phyloP scores from a whole-genome alignment of 2,797 vertebrate species.

The Chiroxiphia lanceolata region DNA sequence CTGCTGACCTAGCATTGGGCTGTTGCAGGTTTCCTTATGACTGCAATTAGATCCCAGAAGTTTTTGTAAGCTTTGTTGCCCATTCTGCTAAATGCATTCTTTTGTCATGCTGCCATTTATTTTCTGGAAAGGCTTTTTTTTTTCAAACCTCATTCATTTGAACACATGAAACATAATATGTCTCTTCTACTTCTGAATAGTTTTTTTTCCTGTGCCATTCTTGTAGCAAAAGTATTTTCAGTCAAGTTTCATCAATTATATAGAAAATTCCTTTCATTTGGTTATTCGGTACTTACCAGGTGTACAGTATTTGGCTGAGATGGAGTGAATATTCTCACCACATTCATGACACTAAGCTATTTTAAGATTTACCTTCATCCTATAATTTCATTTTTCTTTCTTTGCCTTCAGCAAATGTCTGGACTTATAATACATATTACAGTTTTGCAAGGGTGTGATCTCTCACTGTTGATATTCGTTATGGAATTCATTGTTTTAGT shows the following conservation, averaged over 20 bases:
- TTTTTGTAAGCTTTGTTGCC: neutral
- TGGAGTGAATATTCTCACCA: neutral
- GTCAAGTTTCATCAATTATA: neutral
- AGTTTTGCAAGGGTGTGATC: neutral
- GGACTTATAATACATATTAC: neutral
- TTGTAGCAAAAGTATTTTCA: neutral
- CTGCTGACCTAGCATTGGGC: neutral
- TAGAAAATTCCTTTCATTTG: neutral
- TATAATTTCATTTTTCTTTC: neutral
- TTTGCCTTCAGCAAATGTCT: neutral
- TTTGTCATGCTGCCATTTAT: neutral
- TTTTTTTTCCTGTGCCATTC: neutral
- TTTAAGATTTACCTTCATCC: neutral
- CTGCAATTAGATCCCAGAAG: neutral
- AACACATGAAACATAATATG: neutral
- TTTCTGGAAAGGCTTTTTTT: neutral
- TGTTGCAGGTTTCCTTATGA: neutral
- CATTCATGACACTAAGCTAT: accelerated
- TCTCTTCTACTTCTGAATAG: neutral
- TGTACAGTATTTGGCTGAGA: neutral
- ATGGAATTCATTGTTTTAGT: neutral
- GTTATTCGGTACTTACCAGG: neutral
- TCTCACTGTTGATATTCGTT: neutral
- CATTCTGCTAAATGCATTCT: neutral
- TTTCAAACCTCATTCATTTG: neutral